Conservation (phyloP, 2,797 vertebrate genomes). For the Sebastes oblongus region DNA sequence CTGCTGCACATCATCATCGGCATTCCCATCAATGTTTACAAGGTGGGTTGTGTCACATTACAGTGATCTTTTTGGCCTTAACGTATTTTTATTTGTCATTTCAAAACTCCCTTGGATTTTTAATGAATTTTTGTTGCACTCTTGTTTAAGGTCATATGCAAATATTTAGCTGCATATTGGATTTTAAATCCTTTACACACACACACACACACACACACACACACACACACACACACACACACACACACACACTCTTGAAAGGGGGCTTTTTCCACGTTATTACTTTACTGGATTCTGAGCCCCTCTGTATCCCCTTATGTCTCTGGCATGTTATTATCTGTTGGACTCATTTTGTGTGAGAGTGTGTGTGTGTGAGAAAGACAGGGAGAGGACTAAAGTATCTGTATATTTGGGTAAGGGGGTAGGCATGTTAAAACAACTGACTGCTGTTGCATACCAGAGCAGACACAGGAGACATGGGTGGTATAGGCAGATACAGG, state of each 20-base stretch:
- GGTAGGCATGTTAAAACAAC: slow-evolving; percentile 63
- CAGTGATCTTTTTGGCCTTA: not conserved
- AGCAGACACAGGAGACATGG: slow-evolving; percentile 25
- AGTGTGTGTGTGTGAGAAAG: not conserved
- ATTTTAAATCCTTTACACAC: not conserved
- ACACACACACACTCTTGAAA: not conserved
- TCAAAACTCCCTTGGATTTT: not conserved
- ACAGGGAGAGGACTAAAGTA: not conserved
- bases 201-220: not conserved
- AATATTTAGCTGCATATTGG: slow-evolving; percentile 3
- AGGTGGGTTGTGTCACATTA: slow-evolving; percentile 81
- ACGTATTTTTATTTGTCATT: not conserved
- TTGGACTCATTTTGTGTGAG: slow-evolving; percentile 14
- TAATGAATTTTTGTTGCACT: not conserved
- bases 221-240: not conserved
- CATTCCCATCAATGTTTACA: slow-evolving; percentile 95
- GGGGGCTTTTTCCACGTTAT: slow-evolving; percentile 52
- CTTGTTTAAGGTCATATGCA: not conserved
- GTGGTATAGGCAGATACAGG: slow-evolving; percentile 27
- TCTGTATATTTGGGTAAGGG: slow-evolving; percentile 64
- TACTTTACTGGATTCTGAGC: slow-evolving; percentile 56
- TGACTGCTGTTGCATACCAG: slow-evolving; percentile 56
- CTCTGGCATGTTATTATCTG: slow-evolving; percentile 63
- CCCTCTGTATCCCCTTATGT: slow-evolving; percentile 53
- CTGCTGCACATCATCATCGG: slow-evolving; percentile 93